Evolutionary conservation across 2,113 vertebrate genomes (phyloP), one percentile per base, ranked within the genome.

Genomic region (Cisticola juncidis): DNA sequence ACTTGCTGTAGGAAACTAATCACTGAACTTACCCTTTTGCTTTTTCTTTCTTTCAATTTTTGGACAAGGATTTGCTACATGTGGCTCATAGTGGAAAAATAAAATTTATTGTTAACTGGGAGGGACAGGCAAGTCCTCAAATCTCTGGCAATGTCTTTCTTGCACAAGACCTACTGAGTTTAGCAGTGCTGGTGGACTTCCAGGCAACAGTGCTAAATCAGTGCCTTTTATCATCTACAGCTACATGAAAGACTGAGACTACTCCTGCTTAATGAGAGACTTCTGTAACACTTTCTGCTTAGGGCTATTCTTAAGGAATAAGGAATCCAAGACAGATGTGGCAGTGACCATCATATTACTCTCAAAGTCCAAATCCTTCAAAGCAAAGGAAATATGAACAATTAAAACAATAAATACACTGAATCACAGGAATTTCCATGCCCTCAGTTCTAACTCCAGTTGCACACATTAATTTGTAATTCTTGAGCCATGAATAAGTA

Each of bases 301-400:
- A 83, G 74, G 87, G 94, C 94, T 95, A 50, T 85, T 92, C 93
- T 90, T 74, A 38, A 88, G 82, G 76, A 95, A 62, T 33, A 58
- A 47, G 31, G 74, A 95, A 96, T 96, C 79, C 88, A 93, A 95
- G 88, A 96, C 93, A 96, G 92, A 97, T 93, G 95, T 92, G 85
- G 68, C 85, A 94, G 47, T 74, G 90, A 86, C 92, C 88, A 74
- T 94, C 71, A 71, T 35, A 58, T 66, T 96, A 70, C 84, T 94
- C 93, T 92, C 76, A 92, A 92, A 96, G 51, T 74, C 64, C 56
- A 90, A 91, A 94, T 73, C 81, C 85, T 88, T 88, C 92, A 93
- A 92, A 97, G 92, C 51, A 66, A 86, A 93, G 93, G 90, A 96
- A 94, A 96, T 93, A 90, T 25, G 70, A 91, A 91, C 94, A 94